Conservation (phyloP, 2,113 vertebrate genomes). For the Marmota flaviventris region DNA sequence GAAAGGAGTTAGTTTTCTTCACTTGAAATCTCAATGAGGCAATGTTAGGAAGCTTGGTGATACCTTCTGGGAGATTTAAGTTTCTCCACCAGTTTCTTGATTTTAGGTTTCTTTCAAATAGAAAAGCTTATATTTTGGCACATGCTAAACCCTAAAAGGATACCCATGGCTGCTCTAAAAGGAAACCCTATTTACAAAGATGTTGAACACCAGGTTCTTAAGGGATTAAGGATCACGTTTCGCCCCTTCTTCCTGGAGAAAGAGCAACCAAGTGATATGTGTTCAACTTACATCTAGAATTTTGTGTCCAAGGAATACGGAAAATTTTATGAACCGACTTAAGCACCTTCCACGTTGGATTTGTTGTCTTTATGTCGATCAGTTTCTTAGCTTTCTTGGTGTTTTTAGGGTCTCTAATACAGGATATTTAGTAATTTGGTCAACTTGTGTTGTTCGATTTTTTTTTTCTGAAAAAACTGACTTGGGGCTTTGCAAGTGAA, state of each 20-base stretch:
- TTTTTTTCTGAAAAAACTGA: background rate
- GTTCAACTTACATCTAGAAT: background rate
- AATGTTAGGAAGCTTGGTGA: background rate
- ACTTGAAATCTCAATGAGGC: background rate
- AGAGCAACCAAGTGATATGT: background rate
- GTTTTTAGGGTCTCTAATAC: background rate
- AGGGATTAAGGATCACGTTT: conserved; percentile 53
- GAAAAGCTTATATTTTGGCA: conserved; percentile 32
- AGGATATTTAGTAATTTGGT: conserved; percentile 56
- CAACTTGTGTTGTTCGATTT: background rate
- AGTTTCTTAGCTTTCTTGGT: conserved; percentile 33
- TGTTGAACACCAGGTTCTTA: background rate
- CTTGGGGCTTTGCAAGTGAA: conserved; percentile 6
- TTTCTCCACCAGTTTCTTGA: conserved; percentile 23
- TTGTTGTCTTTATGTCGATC: background rate
- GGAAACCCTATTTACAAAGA: conserved; percentile 61
- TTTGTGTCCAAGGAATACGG: background rate
- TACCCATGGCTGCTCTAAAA: background rate
- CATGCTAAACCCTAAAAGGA: background rate
- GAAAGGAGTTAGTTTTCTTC: background rate
- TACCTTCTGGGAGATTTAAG: background rate
- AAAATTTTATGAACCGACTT: conserved; percentile 65
- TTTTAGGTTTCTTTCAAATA: conserved; percentile 22
- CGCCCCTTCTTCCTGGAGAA: conserved; percentile 13
- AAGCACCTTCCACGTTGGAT: conserved; percentile 32